Evolutionary conservation across 2,888 invertebrate genomes (phyloP).

Genomic region (Polietes domitor): DNA sequence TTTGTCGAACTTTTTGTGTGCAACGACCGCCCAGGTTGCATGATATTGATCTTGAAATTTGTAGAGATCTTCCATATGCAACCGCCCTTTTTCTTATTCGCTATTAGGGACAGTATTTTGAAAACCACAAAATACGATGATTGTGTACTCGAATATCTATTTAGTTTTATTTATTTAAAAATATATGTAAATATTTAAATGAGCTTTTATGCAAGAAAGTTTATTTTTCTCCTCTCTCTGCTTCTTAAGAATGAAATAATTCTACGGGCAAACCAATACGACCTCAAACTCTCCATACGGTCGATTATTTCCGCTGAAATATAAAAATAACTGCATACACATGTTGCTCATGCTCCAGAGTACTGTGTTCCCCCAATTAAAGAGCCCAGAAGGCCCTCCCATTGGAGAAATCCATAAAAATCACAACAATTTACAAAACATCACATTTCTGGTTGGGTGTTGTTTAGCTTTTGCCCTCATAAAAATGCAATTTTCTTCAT

Average conservation of each 20-base stretch:
- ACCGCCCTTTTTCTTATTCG: too few relatives aligned
- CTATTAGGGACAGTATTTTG: too few relatives aligned
- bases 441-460: constrained; percentile 34
- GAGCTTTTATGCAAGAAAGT: background rate
- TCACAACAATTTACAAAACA: constrained; percentile 3
- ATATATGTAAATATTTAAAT: background rate
- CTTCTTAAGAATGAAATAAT: background rate
- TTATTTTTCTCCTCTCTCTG: background rate
- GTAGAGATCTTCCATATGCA: too few relatives aligned
- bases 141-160: too few relatives aligned
- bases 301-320: constrained; percentile 42
- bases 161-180: too few relatives aligned
- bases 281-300: constrained; percentile 9
- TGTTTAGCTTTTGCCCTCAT: constrained; percentile 35
- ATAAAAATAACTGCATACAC: constrained; percentile 13
- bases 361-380: constrained; percentile 35
- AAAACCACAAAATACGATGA: too few relatives aligned
- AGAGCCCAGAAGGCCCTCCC: constrained; percentile 44
- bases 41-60: too few relatives aligned
- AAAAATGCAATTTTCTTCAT: constrained; percentile 49
- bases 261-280: background rate
- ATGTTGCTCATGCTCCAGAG: constrained; percentile 54
- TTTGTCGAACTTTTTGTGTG: too few relatives aligned
- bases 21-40: too few relatives aligned
- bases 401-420: constrained; percentile 45